These are phyloP conservation scores for Gymnothorax reevesii DNA, from an alignment of 2,797 vertebrate genomes.

Conservation along the genomic window DNA sequence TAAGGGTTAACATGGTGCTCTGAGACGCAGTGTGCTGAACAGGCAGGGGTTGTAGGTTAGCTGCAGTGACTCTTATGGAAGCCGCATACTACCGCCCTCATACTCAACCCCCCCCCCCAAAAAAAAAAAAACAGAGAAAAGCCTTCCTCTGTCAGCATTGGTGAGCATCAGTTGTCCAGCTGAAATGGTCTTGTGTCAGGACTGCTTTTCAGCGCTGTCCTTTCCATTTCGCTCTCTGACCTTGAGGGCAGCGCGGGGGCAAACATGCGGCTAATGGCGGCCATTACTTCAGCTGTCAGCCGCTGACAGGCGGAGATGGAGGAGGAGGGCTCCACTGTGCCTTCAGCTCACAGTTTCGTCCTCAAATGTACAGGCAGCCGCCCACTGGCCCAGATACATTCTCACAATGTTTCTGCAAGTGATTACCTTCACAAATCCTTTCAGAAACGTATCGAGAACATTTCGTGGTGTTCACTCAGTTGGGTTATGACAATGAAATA, in stretches of 20 bases:
- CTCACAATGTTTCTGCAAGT: no score
- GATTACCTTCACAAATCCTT: no score
- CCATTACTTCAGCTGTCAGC: conserved; percentile 49
- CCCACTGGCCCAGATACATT: no score
- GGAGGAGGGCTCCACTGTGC: not conserved
- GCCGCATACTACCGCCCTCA: not conserved
- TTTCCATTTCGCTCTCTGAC: conserved; percentile 32
- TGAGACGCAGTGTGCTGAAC: not conserved
- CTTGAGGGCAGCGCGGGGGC: conserved; percentile 41
- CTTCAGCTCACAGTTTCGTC: not conserved
- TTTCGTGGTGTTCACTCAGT: no score
- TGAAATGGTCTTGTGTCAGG: conserved; percentile 29
- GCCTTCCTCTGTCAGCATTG: not conserved
- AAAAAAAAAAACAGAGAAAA: not conserved
- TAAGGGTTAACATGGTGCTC: no score
- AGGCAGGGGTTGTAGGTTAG: conserved; percentile 23
- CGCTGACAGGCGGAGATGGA: conserved; percentile 14
- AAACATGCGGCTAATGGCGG: conserved; percentile 42
- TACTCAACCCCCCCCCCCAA: not conserved
- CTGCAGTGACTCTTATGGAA: not conserved
- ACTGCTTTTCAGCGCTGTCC: conserved; percentile 22
- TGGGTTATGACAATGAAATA: not conserved
- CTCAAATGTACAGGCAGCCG: not conserved
- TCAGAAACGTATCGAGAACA: no score
- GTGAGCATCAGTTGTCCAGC: conserved; percentile 17